These are phyloP conservation scores for Drosophila mauritiana DNA, from an alignment of 1,140 invertebrate genomes.

Conservation along the genomic window DNA sequence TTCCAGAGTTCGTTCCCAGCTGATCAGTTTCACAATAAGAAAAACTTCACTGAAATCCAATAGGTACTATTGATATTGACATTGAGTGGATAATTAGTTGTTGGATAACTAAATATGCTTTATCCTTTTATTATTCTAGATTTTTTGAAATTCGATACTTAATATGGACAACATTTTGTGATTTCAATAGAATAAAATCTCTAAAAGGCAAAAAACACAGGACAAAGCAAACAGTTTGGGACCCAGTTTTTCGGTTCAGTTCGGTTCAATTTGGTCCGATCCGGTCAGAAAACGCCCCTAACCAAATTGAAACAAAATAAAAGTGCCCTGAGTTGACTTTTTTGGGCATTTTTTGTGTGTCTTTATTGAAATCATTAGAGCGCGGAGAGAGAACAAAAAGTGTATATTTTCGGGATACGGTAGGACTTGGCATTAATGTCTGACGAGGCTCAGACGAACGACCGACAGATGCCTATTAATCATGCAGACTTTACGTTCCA, in stretches of 20 bases:
- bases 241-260: slow-evolving; percentile 34
- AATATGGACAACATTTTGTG: slow-evolving; percentile 38
- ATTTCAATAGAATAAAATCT: slow-evolving; percentile 66
- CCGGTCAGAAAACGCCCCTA: slow-evolving; percentile 44
- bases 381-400: slow-evolving; percentile 38
- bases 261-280: slow-evolving; percentile 30
- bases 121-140: neutral
- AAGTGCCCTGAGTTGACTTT: slow-evolving; percentile 35
- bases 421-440: slow-evolving; percentile 61
- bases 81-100: too few species aligned
- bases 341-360: slow-evolving; percentile 43
- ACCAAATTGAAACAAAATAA: slow-evolving; percentile 78
- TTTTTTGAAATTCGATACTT: slow-evolving; percentile 28
- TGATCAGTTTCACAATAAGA: too few species aligned
- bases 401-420: slow-evolving; percentile 5
- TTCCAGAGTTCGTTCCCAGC: too few species aligned
- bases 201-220: slow-evolving; percentile 36
- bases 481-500: slow-evolving; percentile 80
- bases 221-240: slow-evolving; percentile 40
- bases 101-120: too few species aligned
- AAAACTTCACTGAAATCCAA: too few species aligned
- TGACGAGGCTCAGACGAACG: slow-evolving; percentile 57
- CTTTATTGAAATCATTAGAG: slow-evolving; percentile 81
- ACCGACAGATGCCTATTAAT: slow-evolving; percentile 79
- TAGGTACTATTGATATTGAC: too few species aligned